Base-by-base conservation (phyloP, 1,140 invertebrate genomes). In the Apocrypta bakeri region DNA sequence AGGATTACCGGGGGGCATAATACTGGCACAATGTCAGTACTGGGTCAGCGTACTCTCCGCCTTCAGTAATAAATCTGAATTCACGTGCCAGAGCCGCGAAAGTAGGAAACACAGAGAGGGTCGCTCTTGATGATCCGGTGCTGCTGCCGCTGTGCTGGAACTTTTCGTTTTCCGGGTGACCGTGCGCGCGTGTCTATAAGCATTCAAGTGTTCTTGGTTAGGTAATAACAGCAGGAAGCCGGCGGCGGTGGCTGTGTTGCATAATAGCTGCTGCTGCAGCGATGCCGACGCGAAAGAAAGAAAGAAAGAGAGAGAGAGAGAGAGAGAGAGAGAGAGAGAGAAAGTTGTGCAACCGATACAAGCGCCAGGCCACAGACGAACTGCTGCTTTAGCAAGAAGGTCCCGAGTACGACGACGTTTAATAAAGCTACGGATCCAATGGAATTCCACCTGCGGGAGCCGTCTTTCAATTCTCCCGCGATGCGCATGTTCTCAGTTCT, bases 161-260 rank as follows among this genome's bases (percentile, higher is more conserved):
- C 17, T 66, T 66, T 48, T 31, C 8, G 78, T 48, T 42, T 80
- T 80, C 78, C 78, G 78, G 78, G 78, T 80, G 78, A 63, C 69
- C 78, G 79, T 37, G 48, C 33, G 66, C 4, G 29, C 68, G 14
- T 69, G 48, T 14, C 12, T 17, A 11, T 48, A 12, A 48, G 42
- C 14, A 17, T 8, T 17, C 14, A 25, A 31, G 9, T 27, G 79
- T n/a, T 73, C 71, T 37, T 14, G 64, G 27, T 81, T 81, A 75
- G 79, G 79, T 69, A 81, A 81, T 33, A 56, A 37, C 33, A 37
- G 71, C 56, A 69, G 79, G 79, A 81, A 81, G 79, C 63, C 37
- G 79, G 37, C 37, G 71, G 68, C 31, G 6, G 64, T 11, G 9
- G 42, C 27, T 56, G 64, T 37, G 24, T 81, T 81, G 71, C 69